Evolutionary conservation across 2,888 invertebrate genomes (phyloP).

Genomic region (Diadegma fenestrale): DNA sequence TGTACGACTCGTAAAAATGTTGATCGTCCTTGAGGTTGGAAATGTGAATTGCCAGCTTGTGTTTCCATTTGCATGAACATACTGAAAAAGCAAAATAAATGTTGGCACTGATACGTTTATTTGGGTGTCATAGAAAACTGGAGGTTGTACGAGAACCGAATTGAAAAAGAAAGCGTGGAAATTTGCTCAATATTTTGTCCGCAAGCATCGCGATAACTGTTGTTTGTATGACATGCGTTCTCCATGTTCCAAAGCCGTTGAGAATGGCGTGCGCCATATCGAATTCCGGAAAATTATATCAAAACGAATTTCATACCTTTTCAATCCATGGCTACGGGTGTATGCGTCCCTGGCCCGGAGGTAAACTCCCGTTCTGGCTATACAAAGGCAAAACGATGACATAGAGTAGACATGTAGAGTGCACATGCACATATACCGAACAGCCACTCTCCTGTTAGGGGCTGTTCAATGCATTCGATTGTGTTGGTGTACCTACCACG

Average conservation of each 20-base stretch:
- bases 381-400: slow-evolving; percentile 44
- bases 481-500: slow-evolving; percentile 12
- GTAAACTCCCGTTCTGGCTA: slow-evolving; percentile 32
- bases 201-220: slow-evolving; percentile 24
- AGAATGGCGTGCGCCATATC: slow-evolving; percentile 35
- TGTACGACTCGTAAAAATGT: background rate
- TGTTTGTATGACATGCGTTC: slow-evolving; percentile 25
- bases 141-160: background rate
- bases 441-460: background rate
- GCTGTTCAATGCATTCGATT: slow-evolving; percentile 39
- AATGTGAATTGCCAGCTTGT: background rate
- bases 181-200: slow-evolving; percentile 10
- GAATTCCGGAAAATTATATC: slow-evolving; percentile 56
- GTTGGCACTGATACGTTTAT: background rate
- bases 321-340: background rate
- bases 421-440: background rate
- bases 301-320: slow-evolving; percentile 40
- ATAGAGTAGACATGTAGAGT: slow-evolving; percentile 12
- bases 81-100: background rate
- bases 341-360: slow-evolving; percentile 35
- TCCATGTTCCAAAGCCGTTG: background rate
- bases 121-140: background rate
- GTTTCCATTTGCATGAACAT: background rate
- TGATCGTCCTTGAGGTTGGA: background rate
- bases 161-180: slow-evolving; percentile 10